Evolutionary conservation across 2,113 vertebrate species (phyloP), one percentile per base, ranked within the genome.

Genomic region (Elgaria multicarinata): DNA sequence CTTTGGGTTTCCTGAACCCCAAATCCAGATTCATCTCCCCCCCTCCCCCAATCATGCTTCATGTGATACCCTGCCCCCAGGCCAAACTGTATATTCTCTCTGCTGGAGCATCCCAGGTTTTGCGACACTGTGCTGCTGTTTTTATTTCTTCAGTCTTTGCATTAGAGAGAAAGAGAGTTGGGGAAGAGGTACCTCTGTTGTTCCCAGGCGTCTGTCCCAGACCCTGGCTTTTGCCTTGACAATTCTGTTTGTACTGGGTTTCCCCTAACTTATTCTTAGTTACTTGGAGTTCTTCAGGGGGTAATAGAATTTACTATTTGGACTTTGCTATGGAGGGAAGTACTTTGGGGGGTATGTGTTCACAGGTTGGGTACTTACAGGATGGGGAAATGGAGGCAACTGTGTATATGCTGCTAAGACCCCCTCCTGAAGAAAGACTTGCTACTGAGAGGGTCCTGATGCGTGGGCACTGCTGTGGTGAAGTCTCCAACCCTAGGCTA

Each of bases 231-330:
- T 64, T 6, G 8, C 64, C 50, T 53, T 74, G 69, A 31, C 22
- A 10, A 44, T 28, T n/a, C 31, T 66, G 33, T 84, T 18, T 18
- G 42, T 31, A 3, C 33, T 67, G 46, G 64, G 64, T 53, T 80
- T 42, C 55, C n/a, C 76, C 77, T 46, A 87, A 86, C 67, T 66
- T 78, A 31, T 46, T 10, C 58, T 77, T 66, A 88, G 78, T 82
- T 82, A 58, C 50, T 83, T 62, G 39, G 80, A 89, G 87, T 64
- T 86, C 36, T 62, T 62, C 58, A 2, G 20, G 26, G 31, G 42
- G 42, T 39, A 20, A 82, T 18, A 36, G 53, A 72, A 46, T 83
- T 64, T 67, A 20, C 64, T 83, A 14, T 44, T 42, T 3, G 42
- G 53, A 42, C 53, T 44, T 83, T 42, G 26, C 50, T 42, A 53